Percentiles rank a stretch among this genome's conserved stretches.
Conservation (phyloP, 2,113 vertebrate genomes). For the Lepus timidus region DNA sequence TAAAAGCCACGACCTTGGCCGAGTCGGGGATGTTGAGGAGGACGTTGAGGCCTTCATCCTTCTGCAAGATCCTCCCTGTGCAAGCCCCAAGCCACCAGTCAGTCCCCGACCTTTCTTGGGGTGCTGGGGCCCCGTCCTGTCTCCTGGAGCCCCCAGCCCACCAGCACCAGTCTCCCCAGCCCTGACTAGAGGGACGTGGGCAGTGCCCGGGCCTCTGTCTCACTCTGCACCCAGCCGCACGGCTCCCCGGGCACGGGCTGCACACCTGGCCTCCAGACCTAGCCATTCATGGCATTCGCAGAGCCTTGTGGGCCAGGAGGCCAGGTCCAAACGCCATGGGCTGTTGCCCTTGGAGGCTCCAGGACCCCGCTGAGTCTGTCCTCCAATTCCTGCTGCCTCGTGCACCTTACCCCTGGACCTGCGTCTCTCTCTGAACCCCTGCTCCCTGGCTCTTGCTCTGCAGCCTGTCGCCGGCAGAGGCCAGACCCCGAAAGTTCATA, state of each 20-base stretch:
- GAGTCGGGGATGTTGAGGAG: slow-evolving; percentile 96
- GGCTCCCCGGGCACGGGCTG: too few relatives aligned
- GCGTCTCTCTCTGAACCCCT: too few relatives aligned
- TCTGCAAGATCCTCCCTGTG: slow-evolving; percentile 91
- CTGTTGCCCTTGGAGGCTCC: too few relatives aligned
- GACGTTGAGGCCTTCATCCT: slow-evolving; percentile 91
- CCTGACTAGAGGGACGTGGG: not conserved
- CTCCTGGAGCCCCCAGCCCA: not conserved
- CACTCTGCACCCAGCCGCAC: not conserved
- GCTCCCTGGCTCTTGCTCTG: not conserved
- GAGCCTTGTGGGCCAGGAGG: too few relatives aligned
- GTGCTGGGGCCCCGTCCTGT: not conserved
- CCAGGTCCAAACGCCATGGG: too few relatives aligned
- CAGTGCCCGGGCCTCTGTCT: accelerated
- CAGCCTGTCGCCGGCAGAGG: not conserved
- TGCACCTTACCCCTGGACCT: not conserved
- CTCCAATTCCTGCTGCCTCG: too few relatives aligned
- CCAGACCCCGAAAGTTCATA: slow-evolving; percentile 67
- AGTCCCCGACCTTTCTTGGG: not conserved
- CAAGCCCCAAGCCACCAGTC: not conserved
- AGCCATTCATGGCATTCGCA: too few relatives aligned
- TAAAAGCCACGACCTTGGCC: slow-evolving; percentile 92
- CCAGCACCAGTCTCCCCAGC: not conserved
- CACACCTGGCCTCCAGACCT: too few relatives aligned
- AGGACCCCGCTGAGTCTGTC: too few relatives aligned